Conservation (phyloP, 2,888 invertebrate species). For the Trachelus iudaicus region DNA sequence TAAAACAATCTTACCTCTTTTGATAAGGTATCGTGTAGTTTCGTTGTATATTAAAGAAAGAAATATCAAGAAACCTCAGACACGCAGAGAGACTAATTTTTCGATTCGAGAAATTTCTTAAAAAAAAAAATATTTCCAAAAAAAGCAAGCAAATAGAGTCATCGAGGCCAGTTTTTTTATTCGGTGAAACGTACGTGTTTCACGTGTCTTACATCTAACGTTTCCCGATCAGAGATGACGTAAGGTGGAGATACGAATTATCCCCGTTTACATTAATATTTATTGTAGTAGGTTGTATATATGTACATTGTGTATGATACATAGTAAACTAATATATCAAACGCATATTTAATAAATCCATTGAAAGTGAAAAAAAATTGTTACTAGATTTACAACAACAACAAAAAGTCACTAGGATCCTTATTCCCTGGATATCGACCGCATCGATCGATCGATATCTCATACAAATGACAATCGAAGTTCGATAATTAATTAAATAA, state of each 20-base stretch:
- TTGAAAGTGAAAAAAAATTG: conserved; percentile 26
- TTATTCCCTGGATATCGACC: background rate
- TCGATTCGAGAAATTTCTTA: background rate
- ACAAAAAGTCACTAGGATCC: background rate
- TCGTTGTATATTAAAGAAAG: background rate
- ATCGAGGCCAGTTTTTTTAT: background rate
- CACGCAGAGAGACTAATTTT: no score
- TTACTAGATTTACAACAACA: background rate
- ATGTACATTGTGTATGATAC: conserved; percentile 65
- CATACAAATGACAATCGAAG: background rate
- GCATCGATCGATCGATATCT: conserved; percentile 7
- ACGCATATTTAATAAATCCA: conserved; percentile 58
- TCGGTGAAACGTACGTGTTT: background rate
- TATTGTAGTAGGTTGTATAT: conserved; percentile 59
- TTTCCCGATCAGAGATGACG: background rate
- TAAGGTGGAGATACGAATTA: background rate
- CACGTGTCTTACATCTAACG: background rate
- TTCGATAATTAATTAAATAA: no score
- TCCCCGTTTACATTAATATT: conserved; percentile 36
- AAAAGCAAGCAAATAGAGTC: background rate
- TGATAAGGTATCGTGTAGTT: background rate
- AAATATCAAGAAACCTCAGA: background rate
- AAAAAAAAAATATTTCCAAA: background rate
- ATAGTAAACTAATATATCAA: conserved; percentile 58
- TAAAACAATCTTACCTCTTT: background rate